phyloP scores from a whole-genome alignment of 2,888 invertebrate species.

The Spicauda simplicius region DNA sequence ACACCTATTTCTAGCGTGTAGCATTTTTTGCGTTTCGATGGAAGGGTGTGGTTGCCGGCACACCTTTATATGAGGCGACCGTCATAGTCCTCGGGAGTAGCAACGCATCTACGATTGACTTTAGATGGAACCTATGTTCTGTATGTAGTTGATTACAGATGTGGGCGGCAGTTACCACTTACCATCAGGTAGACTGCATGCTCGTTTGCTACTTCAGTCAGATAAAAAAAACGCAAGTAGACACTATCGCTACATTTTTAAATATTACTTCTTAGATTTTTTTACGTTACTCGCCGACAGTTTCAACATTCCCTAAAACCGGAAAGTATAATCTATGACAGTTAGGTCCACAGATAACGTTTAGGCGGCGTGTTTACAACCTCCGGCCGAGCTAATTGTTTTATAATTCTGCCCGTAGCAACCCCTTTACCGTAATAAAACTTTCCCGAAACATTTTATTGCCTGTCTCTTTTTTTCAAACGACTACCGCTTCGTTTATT shows the following conservation, averaged over 20 bases:
- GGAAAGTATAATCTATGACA: constrained; percentile 48
- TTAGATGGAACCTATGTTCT: too few relatives aligned
- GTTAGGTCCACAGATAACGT: constrained; percentile 57
- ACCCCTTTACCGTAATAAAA: constrained; percentile 77
- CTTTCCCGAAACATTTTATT: constrained; percentile 74
- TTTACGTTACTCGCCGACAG: neutral
- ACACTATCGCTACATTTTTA: neutral
- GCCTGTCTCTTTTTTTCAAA: constrained; percentile 52
- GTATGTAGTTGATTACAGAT: too few relatives aligned
- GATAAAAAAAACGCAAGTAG: too few relatives aligned
- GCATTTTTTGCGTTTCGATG: too few relatives aligned
- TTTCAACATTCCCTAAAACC: constrained; percentile 27
- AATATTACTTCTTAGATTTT: neutral
- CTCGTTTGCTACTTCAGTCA: too few relatives aligned
- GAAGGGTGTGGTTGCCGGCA: too few relatives aligned
- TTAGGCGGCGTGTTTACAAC: constrained; percentile 58
- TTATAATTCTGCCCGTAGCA: constrained; percentile 61
- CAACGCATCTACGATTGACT: too few relatives aligned
- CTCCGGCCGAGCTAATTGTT: constrained; percentile 59
- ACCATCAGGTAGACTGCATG: too few relatives aligned
- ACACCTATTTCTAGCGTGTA: too few relatives aligned
- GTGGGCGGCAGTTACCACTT: too few relatives aligned
- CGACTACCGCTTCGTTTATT: constrained; percentile 49
- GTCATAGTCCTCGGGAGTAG: too few relatives aligned
- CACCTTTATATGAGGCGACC: too few relatives aligned